A percentile compares a stretch with the other conserved stretches of the same genome.
phyloP scores from a whole-genome alignment of 2,888 invertebrate genomes.

The Tetanocera ferruginea region DNA sequence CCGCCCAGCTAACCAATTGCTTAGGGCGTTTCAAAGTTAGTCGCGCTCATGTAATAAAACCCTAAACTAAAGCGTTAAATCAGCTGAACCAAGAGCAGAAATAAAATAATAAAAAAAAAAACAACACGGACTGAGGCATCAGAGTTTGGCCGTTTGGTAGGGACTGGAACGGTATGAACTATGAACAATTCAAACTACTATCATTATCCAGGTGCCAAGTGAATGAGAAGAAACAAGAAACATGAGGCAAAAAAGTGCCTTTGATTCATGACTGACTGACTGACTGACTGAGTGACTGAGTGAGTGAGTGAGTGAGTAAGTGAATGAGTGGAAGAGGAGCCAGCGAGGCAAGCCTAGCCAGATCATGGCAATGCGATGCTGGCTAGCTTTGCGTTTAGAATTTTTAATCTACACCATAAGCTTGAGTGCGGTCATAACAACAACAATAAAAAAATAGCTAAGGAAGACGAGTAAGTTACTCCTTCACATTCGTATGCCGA shows the following conservation, averaged over 20 bases:
- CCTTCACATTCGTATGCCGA: constrained; percentile 39
- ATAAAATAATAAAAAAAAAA: not conserved
- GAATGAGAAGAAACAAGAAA: constrained; percentile 39
- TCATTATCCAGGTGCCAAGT: constrained; percentile 51
- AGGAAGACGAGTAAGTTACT: not conserved
- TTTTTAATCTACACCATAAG: constrained; percentile 40
- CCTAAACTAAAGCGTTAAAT: constrained; percentile 49
- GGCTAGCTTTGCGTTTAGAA: constrained; percentile 34
- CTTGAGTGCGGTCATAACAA: constrained; percentile 29
- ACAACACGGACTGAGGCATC: not conserved
- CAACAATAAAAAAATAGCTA: constrained; percentile 36
- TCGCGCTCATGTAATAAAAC: constrained; percentile 49
- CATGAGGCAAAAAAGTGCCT: not conserved
- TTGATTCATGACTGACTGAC: constrained; percentile 25
- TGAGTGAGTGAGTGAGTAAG: constrained; percentile 20
- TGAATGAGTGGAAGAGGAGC: not conserved
- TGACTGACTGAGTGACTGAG: constrained; percentile 17
- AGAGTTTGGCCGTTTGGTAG: not conserved
- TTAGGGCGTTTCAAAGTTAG: constrained; percentile 40
- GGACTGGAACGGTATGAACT: not conserved
- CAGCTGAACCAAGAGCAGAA: constrained; percentile 32
- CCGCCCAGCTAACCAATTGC: constrained; percentile 5
- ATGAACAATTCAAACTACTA: constrained; percentile 41
- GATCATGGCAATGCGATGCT: constrained; percentile 23
- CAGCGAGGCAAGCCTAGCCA: constrained; percentile 5